Evolutionary conservation across 2,797 vertebrate species (phyloP), one percentile per base, ranked within the genome.

Genomic region (Margarornis squamiger): DNA sequence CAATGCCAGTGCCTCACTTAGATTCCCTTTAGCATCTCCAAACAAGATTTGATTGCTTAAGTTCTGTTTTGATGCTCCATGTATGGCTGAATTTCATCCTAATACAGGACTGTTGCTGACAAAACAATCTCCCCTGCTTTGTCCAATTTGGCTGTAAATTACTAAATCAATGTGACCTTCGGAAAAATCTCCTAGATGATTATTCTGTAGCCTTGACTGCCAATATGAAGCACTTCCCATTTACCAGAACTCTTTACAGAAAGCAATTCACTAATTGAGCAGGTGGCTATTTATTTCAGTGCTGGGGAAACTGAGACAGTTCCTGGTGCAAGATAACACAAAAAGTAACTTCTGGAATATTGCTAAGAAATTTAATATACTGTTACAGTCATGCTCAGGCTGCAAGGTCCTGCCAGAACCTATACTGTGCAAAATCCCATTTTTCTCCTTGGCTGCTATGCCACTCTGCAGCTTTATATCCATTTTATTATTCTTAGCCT

Each of bases 161-260:
- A 78, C 71, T 87, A 95, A 94, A 91, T 94, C 84, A 78, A 91
- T 86, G 73, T 62, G 74, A 92, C 95, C 80, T 94, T 93, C 77
- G 88, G 86, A 81, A 94, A 88, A 75, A 82, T 70, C 43, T 87
- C 46, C 7, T n/a, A 19, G 62, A 91, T 88, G 7, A 84, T 78
- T 93, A 57, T 81, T 84, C 55, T 22, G 20, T 58, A 89, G 75
- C 41, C 39, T 85, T 77, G 70, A 62, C 18, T 87, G 72, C 39
- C 78, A 67, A 51, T 79, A 68, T 45, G 52, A 92, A 91, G 81
- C 29, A 70, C 59, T 82, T 79, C 20, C 46, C 11, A 11, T 81
- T 88, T 86, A 84, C 54, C 51, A 87, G 74, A 78, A 45, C 14
- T 30, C 77, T 66, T 85, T 78, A 79, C 22, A 68, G 62, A 84